Conservation (phyloP, 1,140 invertebrate species). For the Calephelis nemesis region DNA sequence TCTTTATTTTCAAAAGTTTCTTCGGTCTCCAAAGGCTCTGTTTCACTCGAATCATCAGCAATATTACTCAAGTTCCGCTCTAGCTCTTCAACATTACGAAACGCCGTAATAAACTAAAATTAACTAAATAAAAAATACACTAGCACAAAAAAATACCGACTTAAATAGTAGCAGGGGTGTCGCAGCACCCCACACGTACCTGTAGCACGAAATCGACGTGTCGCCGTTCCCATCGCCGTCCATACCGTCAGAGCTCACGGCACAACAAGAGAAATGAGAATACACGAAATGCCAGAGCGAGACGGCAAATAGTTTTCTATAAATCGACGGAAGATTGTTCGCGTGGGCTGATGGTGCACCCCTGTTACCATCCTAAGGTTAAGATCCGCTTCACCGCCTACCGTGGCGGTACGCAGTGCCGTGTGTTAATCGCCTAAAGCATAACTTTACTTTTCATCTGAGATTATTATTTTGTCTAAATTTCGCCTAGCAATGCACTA, state of each 20-base stretch:
- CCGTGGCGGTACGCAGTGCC: too few species aligned
- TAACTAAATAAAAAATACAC: constrained; percentile 1
- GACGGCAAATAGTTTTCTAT: neutral
- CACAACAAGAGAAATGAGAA: constrained; percentile 12
- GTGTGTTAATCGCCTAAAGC: too few species aligned
- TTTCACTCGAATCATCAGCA: too few species aligned
- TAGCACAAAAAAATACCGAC: neutral
- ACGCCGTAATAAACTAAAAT: neutral
- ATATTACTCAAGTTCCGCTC: too few species aligned
- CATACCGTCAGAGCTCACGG: neutral
- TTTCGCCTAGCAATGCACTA: too few species aligned
- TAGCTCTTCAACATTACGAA: neutral
- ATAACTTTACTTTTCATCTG: too few species aligned
- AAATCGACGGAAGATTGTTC: neutral
- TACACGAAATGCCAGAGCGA: neutral
- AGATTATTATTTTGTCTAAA: too few species aligned
- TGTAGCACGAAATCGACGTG: neutral
- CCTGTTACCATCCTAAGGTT: constrained; percentile 1
- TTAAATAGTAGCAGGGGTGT: constrained; percentile 33
- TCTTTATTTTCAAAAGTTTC: neutral
- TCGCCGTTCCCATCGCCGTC: neutral
- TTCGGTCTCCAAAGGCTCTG: too few species aligned
- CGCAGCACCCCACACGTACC: constrained; percentile 25
- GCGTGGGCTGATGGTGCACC: too few species aligned
- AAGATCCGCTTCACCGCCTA: too few species aligned